Conservation (phyloP, 1,140 invertebrate genomes). For the Pemphigus obesinymphae region DNA sequence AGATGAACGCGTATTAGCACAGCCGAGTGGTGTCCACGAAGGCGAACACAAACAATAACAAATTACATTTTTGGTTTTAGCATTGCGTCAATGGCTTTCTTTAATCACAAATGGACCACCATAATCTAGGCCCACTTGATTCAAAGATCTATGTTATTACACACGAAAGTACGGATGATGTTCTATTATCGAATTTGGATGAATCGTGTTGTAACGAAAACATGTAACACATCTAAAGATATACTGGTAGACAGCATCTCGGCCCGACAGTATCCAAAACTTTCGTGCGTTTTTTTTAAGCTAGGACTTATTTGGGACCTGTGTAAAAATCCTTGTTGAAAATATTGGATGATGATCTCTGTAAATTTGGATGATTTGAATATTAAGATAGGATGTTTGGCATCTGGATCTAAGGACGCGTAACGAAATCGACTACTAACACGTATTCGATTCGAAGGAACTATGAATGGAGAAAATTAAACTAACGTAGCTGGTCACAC, state of each 20-base stretch:
- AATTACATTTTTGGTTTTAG: too few species aligned
- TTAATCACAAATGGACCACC: neutral
- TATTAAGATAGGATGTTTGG: constrained; percentile 5
- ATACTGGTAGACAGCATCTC: neutral
- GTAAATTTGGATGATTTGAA: neutral
- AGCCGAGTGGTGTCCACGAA: too few species aligned
- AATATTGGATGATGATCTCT: neutral
- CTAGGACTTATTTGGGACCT: neutral
- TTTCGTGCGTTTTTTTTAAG: neutral
- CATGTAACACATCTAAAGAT: neutral
- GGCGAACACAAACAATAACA: too few species aligned
- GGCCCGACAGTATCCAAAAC: constrained; percentile 15
- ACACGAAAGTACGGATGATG: neutral
- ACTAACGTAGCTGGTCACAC: neutral
- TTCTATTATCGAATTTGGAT: neutral
- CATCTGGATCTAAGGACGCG: too few species aligned
- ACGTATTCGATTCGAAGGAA: too few species aligned
- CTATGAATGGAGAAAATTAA: too few species aligned
- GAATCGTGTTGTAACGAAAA: neutral
- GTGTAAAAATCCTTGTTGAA: constrained; percentile 23
- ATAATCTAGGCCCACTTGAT: neutral
- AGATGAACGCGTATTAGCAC: too few species aligned
- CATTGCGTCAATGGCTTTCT: neutral
- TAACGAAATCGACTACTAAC: too few species aligned
- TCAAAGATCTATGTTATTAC: neutral